Evolutionary conservation across 1,140 invertebrate species (phyloP), one percentile per base, ranked within the genome.

Genomic region (Zelostemma sp.): DNA sequence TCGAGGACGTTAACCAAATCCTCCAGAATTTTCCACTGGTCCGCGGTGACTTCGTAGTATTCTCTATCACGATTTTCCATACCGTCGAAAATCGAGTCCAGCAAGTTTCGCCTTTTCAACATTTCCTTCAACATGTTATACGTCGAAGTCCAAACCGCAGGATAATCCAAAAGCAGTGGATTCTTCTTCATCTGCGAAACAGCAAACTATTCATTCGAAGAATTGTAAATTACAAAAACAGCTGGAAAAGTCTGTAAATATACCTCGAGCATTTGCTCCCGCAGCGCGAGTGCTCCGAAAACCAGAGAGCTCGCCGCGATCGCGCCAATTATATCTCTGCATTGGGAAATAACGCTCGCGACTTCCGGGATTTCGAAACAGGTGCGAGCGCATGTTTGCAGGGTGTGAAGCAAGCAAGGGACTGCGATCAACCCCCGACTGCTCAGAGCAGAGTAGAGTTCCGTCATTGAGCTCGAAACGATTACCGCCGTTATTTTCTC

Each of bases 101-200:
- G 64, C 1, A 85, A 77, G 16, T 79, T 77, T 64, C 79, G 76
- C 28, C 84, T 69, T 0, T 79, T 28, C 0, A 83, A 47, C 31
- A 88, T 81, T 74, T 86, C 85, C 47, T 88, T 86, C 0, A 88
- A 51, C 87, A 88, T 88, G 1, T 78, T 81, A 43, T 87, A 87
- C 0, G 87, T 88, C 1, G 86, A 85, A 9, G 82, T 85, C 87
- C 87, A 88, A 18, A 86, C 76, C 17, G 74, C 45, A 2, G 84
- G 82, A 72, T 86, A 86, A 73, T 88, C 87, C 35, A 82, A 76
- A 3, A 76, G 19, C 60, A 88, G 68, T 4, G 66, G 45, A 59
- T 79, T 83, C 40, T 87, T 86, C 5, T 86, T 84, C 6, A 85
- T 40, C 83, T 86, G 38, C 9, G 76, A 77, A 48, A 49, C 45